Evolutionary conservation across 2,113 vertebrate genomes (phyloP).

Genomic region (Cyanoliseus patagonus): DNA sequence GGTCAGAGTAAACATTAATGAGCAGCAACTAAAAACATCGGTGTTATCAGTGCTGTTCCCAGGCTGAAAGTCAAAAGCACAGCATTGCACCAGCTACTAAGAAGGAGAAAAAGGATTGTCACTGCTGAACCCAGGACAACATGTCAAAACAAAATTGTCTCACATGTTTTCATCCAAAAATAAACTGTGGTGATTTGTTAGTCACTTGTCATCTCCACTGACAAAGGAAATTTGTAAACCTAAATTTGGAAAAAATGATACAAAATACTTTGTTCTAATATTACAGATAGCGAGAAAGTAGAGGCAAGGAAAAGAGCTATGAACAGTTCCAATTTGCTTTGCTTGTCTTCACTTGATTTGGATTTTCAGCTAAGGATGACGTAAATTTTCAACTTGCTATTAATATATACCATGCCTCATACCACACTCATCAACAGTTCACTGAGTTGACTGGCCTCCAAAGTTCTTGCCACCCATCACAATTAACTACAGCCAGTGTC

Average conservation of each 20-base stretch:
- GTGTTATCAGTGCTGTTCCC: no score
- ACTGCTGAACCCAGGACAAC: not conserved
- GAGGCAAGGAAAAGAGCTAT: not conserved
- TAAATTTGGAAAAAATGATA: not conserved
- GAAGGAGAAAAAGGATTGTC: no score
- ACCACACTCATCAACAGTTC: constrained; percentile 23
- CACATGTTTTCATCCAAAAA: not conserved
- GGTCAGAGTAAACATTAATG: no score
- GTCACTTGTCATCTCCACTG: not conserved
- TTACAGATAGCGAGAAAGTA: not conserved
- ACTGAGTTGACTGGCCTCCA: constrained; percentile 37
- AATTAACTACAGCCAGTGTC: constrained; percentile 57
- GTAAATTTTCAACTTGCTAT: not conserved
- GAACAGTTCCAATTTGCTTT: not conserved
- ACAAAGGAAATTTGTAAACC: not conserved
- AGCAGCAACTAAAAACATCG: no score
- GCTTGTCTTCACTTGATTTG: not conserved
- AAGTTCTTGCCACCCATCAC: constrained; percentile 44
- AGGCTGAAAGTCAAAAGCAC: no score
- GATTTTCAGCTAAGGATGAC: not conserved
- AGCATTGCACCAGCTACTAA: no score
- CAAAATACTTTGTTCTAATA: not conserved
- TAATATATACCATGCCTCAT: not conserved
- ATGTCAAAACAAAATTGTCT: not conserved
- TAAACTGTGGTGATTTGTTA: not conserved